Conservation (phyloP, 2,888 invertebrate genomes). For the Caenorhabditis angaria region DNA sequence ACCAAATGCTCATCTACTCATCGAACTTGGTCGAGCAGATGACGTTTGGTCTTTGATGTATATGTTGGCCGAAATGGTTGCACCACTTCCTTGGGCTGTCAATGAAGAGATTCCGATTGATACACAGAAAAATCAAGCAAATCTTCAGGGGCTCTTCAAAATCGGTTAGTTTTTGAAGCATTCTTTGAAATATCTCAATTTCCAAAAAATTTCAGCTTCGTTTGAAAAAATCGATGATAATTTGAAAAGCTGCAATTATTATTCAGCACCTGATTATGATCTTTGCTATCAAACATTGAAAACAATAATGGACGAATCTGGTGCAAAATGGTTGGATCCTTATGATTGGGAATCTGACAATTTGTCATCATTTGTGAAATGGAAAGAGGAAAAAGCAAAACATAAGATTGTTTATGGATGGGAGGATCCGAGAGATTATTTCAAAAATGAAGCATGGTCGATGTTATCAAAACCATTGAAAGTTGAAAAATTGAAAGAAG, state of each 20-base stretch:
- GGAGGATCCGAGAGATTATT: conserved; percentile 29
- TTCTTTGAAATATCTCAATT: neutral
- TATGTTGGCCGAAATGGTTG: conserved; percentile 37
- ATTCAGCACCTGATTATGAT: conserved; percentile 20
- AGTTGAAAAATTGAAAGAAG: neutral
- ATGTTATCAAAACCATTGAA: neutral
- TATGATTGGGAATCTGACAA: conserved; percentile 28
- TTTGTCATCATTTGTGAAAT: neutral
- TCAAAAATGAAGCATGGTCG: neutral
- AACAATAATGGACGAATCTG: conserved; percentile 14
- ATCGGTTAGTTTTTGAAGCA: neutral
- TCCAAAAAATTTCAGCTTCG: neutral
- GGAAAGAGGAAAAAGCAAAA: conserved; percentile 8
- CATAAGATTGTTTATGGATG: neutral
- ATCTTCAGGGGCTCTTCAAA: neutral
- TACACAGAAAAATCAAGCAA: neutral
- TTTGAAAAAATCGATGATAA: conserved; percentile 19
- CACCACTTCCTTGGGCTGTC: conserved; percentile 10
- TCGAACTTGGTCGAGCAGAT: conserved; percentile 34
- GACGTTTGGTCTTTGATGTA: conserved; percentile 46
- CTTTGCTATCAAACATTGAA: conserved; percentile 18
- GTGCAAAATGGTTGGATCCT: conserved; percentile 14
- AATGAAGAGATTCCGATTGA: conserved; percentile 5
- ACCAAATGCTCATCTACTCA: conserved; percentile 24
- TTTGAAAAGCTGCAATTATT: conserved; percentile 23